Evolutionary conservation across 2,113 vertebrate genomes (phyloP).

Genomic region (Poecile atricapillus): DNA sequence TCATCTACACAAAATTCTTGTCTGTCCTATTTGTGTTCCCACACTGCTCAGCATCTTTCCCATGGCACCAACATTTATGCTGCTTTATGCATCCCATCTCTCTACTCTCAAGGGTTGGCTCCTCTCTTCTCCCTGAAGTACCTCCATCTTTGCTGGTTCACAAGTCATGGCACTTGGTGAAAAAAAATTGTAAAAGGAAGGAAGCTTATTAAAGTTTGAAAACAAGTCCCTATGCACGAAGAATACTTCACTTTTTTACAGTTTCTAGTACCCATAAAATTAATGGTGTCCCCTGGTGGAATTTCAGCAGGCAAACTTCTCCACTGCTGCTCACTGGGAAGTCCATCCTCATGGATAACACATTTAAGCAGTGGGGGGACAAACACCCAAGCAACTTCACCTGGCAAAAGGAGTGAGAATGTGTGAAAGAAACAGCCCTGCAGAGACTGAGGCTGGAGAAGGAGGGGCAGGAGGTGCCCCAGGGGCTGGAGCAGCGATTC

Average conservation of each 20-base stretch:
- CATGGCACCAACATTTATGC: background rate
- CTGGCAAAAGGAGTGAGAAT: background rate
- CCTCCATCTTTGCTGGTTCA: background rate
- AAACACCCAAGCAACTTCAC: background rate
- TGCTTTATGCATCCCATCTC: background rate
- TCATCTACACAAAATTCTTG: background rate
- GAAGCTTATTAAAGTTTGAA: background rate
- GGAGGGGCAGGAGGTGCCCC: background rate
- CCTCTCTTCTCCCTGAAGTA: background rate
- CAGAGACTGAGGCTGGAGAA: background rate
- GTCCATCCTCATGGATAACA: background rate
- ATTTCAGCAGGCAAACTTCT: background rate
- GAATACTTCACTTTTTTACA: background rate
- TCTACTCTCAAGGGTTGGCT: background rate
- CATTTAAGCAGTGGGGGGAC: background rate
- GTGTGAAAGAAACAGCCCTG: background rate
- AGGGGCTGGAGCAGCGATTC: background rate
- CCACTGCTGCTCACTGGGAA: background rate
- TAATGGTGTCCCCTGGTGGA: accelerated
- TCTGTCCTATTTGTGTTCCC: background rate
- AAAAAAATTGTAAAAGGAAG: background rate
- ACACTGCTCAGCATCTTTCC: background rate
- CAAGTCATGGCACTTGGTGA: background rate
- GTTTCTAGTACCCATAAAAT: background rate
- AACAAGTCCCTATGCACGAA: background rate